phyloP scores from a whole-genome alignment of 2,113 vertebrate species.

The Ictalurus furcatus region DNA sequence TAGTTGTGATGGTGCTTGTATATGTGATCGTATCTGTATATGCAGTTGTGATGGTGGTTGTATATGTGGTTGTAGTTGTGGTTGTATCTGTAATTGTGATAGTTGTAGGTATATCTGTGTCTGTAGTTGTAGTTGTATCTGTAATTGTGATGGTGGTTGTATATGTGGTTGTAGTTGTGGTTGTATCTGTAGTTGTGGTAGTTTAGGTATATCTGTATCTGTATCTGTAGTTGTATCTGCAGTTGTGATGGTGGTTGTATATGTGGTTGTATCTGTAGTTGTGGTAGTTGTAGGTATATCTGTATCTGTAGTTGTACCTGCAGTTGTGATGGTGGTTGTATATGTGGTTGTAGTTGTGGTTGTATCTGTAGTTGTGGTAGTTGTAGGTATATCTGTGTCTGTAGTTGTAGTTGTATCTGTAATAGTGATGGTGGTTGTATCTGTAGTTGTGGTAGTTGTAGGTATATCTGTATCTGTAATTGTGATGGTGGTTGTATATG shows the following conservation, averaged over 20 bases:
- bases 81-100: not conserved
- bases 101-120: no score
- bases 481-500: not conserved
- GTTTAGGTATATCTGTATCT: no score
- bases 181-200: not conserved
- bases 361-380: not conserved
- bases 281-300: no score
- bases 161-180: not conserved
- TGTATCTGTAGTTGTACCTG: not conserved
- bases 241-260: no score
- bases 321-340: not conserved
- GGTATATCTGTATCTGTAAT: not conserved
- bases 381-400: no score
- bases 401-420: not conserved
- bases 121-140: no score
- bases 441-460: not conserved
- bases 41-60: no score
- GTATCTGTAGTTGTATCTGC: not conserved
- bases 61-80: not conserved
- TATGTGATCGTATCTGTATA: no score
- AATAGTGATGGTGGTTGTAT: not conserved
- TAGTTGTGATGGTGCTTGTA: not conserved
- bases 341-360: not conserved
- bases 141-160: not conserved
- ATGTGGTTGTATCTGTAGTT: no score